Conservation (phyloP, 1,140 invertebrate genomes). For the Drosophila persimilis region DNA sequence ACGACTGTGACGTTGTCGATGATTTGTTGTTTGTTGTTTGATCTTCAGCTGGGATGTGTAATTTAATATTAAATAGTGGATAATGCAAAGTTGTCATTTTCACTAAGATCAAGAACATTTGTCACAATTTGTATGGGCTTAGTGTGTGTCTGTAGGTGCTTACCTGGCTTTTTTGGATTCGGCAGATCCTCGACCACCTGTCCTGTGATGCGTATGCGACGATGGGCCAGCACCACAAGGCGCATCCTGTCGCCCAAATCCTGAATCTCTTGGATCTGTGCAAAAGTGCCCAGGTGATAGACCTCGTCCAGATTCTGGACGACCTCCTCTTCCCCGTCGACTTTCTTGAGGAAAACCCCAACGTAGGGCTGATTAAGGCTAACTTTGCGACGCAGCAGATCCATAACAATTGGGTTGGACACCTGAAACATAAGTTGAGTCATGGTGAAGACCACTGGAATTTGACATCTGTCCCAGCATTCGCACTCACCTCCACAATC, state of each 20-base stretch:
- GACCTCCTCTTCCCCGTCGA: conserved; percentile 95
- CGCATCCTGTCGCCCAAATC: conserved; percentile 96
- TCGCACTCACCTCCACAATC: conserved; percentile 91
- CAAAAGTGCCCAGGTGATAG: conserved; percentile 97
- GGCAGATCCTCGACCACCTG: conserved; percentile 89
- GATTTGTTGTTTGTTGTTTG: conserved; percentile 45
- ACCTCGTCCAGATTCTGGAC: conserved; percentile 94
- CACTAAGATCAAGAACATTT: conserved; percentile 68
- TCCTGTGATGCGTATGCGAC: conserved; percentile 92
- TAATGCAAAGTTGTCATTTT: conserved; percentile 83
- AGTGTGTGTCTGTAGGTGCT: conserved; percentile 22
- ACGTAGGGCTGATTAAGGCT: conserved; percentile 98
- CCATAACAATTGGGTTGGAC: conserved; percentile 93
- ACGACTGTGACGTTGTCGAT: too few relatives aligned
- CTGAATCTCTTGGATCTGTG: conserved; percentile 98
- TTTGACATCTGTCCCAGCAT: too few relatives aligned
- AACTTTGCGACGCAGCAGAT: conserved; percentile 96
- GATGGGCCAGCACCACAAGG: conserved; percentile 96
- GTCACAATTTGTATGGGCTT: conserved; percentile 53
- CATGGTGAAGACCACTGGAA: not conserved
- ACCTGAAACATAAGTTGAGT: conserved; percentile 85
- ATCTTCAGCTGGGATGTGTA: conserved; percentile 82
- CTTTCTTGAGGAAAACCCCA: conserved; percentile 98
- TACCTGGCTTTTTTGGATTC: conserved; percentile 82
- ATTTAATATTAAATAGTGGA: conserved; percentile 83